These are phyloP conservation scores for Spermophilus dauricus DNA, from an alignment of 2,113 vertebrate genomes.

Conservation along the genomic window DNA sequence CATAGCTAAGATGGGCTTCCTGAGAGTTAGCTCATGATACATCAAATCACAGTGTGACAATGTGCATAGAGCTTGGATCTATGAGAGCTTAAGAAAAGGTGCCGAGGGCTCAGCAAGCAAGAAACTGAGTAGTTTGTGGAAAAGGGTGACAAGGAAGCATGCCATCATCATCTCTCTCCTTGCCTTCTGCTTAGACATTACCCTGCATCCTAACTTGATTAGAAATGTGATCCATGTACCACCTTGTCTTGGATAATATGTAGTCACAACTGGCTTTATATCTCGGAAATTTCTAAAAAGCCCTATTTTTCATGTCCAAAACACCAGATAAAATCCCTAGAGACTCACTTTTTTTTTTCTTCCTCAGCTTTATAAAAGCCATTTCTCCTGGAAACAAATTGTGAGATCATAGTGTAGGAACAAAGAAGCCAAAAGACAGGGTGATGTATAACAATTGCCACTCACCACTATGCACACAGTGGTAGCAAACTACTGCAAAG, in stretches of 20 bases:
- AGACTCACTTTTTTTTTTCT: not conserved
- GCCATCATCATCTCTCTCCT: not conserved
- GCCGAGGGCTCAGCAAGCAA: not conserved
- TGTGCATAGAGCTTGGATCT: not conserved
- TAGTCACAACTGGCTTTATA: not conserved
- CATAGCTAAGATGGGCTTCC: not conserved
- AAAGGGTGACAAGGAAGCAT: not conserved
- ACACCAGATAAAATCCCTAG: not conserved
- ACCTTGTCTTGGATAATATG: not conserved
- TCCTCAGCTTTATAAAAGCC: not conserved
- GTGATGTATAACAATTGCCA: not conserved
- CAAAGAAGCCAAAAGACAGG: not conserved
- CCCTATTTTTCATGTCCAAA: not conserved
- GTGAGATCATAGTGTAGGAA: not conserved
- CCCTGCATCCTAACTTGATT: not conserved
- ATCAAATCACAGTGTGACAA: not conserved
- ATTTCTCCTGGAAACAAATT: constrained; percentile 54
- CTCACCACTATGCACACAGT: not conserved
- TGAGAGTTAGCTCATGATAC: not conserved
- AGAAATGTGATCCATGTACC: not conserved
- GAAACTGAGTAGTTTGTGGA: not conserved
- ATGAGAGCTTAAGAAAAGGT: not conserved
- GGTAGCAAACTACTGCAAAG: constrained; percentile 37
- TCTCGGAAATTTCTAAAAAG: not conserved
- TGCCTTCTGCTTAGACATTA: not conserved